Percentiles rank a stretch among this genome's conserved stretches.
Evolutionary conservation across 2,113 vertebrate species (phyloP).

Genomic region (Sorex araneus): DNA sequence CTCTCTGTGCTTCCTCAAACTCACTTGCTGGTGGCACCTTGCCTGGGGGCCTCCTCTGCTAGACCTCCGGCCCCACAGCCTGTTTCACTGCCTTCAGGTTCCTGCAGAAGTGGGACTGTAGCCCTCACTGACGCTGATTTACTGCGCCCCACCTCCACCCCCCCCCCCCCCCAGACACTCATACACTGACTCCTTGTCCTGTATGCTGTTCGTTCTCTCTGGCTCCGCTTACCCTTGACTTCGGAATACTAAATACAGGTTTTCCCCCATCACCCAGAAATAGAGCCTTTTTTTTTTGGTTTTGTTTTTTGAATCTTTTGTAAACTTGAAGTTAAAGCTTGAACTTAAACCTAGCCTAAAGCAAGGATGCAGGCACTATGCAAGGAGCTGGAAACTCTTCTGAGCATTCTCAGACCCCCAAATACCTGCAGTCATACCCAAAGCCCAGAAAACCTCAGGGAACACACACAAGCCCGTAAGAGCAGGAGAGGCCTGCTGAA

Average conservation of each 20-base stretch:
- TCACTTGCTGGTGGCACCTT: background rate
- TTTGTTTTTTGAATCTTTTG: background rate
- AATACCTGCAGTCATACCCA: background rate
- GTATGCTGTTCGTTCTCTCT: background rate
- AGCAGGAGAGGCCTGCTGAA: background rate
- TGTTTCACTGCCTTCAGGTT: background rate
- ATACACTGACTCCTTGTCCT: background rate
- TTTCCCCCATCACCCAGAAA: background rate
- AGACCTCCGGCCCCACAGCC: background rate
- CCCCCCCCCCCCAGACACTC: too few species aligned
- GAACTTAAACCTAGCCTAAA: background rate
- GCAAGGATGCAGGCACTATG: background rate
- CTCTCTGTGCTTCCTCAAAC: background rate
- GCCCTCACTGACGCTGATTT: background rate
- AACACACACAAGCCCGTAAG: background rate
- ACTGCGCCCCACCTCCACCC: too few species aligned
- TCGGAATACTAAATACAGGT: background rate
- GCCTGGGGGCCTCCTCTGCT: background rate
- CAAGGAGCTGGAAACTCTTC: background rate
- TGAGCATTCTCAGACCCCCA: background rate
- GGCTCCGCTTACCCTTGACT: background rate
- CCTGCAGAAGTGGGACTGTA: background rate
- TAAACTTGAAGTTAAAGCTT: background rate
- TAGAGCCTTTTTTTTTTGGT: background rate
- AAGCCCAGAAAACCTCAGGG: background rate